Conservation (phyloP, 1,140 invertebrate species). For the Brachionus plicatilis region DNA sequence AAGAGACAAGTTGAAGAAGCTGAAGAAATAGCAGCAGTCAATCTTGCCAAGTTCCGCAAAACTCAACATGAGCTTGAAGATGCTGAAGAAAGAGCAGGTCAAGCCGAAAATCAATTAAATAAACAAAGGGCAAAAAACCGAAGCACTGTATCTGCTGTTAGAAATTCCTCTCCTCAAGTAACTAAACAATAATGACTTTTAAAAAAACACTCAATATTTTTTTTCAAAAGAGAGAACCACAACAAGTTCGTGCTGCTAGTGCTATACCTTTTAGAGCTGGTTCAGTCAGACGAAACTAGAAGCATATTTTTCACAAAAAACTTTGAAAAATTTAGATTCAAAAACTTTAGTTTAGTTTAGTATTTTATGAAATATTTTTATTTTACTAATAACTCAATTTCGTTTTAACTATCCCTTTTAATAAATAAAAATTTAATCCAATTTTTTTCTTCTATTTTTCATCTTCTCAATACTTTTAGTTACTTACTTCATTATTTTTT, state of each 20-base stretch:
- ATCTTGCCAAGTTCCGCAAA: slow-evolving; percentile 98
- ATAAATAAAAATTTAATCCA: background rate
- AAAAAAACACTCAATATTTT: background rate
- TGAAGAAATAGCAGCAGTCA: slow-evolving; percentile 94
- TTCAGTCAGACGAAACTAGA: slow-evolving; percentile 35
- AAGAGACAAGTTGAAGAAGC: slow-evolving; percentile 99
- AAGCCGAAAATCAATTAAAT: slow-evolving; percentile 90
- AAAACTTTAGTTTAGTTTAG: background rate
- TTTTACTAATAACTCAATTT: background rate
- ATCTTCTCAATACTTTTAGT: background rate
- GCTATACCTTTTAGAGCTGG: slow-evolving; percentile 16
- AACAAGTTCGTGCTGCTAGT: slow-evolving; percentile 7
- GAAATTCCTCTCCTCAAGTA: slow-evolving; percentile 10
- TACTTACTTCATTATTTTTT: too few species aligned
- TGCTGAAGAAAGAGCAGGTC: slow-evolving; percentile 93
- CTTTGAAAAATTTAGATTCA: background rate
- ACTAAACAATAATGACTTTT: background rate
- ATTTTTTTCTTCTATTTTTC: background rate
- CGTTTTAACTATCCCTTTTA: background rate
- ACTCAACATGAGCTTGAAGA: slow-evolving; percentile 66
- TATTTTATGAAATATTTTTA: too few species aligned
- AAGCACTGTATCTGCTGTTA: slow-evolving; percentile 61
- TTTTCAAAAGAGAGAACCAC: slow-evolving; percentile 16
- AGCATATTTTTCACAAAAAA: background rate
- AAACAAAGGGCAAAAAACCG: slow-evolving; percentile 94